Base-by-base conservation (phyloP, 2,888 invertebrate genomes). In the Neoaliturus tenellus region DNA sequence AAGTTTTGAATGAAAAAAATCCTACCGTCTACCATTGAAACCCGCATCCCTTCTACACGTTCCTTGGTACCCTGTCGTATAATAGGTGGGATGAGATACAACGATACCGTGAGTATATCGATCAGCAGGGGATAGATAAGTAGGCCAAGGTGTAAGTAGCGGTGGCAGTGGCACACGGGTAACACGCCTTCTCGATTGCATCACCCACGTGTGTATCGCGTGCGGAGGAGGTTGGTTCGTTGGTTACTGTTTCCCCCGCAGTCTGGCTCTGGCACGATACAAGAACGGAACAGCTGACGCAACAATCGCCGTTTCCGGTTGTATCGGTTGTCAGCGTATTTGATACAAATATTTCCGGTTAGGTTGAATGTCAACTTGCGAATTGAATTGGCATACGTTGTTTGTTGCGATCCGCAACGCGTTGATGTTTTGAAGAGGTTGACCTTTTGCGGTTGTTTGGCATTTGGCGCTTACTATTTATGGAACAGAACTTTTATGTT, bases 231-330 rank as follows among this genome's bases (percentile, higher is more conserved):
- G 67, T 67, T 31, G 67, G 67, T 33, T 31, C 33, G 55, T 6
- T n/a, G n/a, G n/a, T n/a, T 2, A 58, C 67, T 31, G 67, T 33
- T 51, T 51, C 20, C 51, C 51, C 20, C 51, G 35, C 35, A 48
- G n/a, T 48, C 62, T 28, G 28, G 23, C 28, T 62, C 28, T 62
- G 62, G 28, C 62, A 71, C 41, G 28, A n/a, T 33, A 67, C 35
- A 67, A 35, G 31, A 62, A 2, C 67, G 8, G 71, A 71, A 71
- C 35, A 71, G 71, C 71, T 71, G 71, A 71, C 39, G 71, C 71
- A 71, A 71, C 71, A 71, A 71, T 71, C 35, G 39, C 8, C n/a
- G 25, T 41, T 71, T 71, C 71, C 71, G 35, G 14, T 28, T 2
- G 67, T 31, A 8, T 39, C 71, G 35, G 71, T 35, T 71, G 71